These are phyloP conservation scores for Halcyon senegalensis DNA, from an alignment of 2,113 vertebrate species.

Conservation along the genomic window DNA sequence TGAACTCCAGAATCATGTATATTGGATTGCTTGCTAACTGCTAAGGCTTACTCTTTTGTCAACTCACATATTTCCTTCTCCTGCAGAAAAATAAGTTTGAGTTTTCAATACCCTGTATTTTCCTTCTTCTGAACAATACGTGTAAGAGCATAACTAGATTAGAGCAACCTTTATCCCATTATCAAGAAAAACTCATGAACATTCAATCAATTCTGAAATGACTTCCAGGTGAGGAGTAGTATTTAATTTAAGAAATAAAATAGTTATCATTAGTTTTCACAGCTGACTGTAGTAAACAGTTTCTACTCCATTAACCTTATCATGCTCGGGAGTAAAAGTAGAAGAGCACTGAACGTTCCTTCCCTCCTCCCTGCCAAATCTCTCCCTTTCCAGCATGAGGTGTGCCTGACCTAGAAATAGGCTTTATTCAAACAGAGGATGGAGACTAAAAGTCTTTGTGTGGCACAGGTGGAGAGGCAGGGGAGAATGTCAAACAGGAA, in stretches of 20 bases:
- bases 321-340: neutral
- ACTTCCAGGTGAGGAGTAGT: neutral
- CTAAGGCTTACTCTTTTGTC: neutral
- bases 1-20: neutral
- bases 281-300: neutral
- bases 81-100: neutral
- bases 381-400: neutral
- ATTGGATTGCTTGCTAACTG: neutral
- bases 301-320: neutral
- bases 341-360: neutral
- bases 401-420: slow-evolving; percentile 2
- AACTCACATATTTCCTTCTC: neutral
- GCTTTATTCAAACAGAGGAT: neutral
- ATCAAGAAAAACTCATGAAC: neutral
- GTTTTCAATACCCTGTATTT: neutral
- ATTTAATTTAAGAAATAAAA: neutral
- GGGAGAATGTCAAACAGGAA: slow-evolving; percentile 11
- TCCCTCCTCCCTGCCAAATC: neutral
- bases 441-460: neutral
- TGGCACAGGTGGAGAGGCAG: neutral
- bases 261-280: neutral
- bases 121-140: neutral
- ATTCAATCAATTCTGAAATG: neutral
- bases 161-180: neutral
- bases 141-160: neutral